phyloP scores from a whole-genome alignment of 1,140 invertebrate genomes.

The Lepidotrigona ventralis region DNA sequence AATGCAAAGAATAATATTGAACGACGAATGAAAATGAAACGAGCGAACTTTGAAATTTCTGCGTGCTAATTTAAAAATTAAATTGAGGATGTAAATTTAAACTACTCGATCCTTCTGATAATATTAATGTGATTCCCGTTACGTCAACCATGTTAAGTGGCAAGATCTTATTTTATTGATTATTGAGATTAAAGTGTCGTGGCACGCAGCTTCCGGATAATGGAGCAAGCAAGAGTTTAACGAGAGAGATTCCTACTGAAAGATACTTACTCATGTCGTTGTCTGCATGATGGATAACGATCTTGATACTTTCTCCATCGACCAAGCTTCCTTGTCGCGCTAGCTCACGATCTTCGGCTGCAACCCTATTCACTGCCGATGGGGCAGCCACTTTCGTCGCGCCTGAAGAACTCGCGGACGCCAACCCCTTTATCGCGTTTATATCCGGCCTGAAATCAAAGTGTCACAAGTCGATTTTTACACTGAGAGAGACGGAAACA shows the following conservation, averaged over 20 bases:
- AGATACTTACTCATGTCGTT: constrained; percentile 79
- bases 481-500: not conserved
- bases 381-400: constrained; percentile 80
- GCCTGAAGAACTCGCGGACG: constrained; percentile 73
- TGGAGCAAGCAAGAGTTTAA: not conserved
- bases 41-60: no score
- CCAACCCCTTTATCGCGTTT: constrained; percentile 83
- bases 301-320: constrained; percentile 94
- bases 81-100: no score
- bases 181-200: no score
- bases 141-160: no score
- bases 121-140: not conserved
- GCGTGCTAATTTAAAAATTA: no score
- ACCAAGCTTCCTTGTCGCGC: constrained; percentile 89
- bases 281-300: constrained; percentile 95
- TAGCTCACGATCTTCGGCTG: constrained; percentile 82
- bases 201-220: not conserved
- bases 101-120: not conserved
- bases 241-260: not conserved
- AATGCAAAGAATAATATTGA: no score
- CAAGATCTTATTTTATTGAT: no score
- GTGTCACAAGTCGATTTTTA: not conserved
- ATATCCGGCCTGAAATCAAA: constrained; percentile 85
- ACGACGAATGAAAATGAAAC: no score
- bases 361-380: constrained; percentile 80